These are phyloP conservation scores for Cosmia pyralina DNA, from an alignment of 2,888 invertebrate genomes.

Conservation along the genomic window DNA sequence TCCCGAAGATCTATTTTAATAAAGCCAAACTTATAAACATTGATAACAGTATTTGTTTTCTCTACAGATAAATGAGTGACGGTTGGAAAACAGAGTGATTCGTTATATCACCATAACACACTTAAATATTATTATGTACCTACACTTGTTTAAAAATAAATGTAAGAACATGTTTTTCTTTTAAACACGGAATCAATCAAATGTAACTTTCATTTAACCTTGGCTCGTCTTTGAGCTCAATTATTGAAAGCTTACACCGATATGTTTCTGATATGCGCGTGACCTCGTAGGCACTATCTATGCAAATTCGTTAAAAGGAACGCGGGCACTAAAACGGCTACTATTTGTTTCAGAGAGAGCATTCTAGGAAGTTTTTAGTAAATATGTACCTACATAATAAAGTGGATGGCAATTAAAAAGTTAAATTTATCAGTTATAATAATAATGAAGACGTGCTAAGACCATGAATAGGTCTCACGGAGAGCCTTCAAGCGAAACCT, in stretches of 20 bases:
- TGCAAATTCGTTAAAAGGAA: slow-evolving; percentile 58
- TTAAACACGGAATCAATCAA: slow-evolving; percentile 50
- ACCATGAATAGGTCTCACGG: not conserved
- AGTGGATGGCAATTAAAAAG: not conserved
- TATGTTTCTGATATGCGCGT: slow-evolving; percentile 54
- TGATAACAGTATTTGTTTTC: slow-evolving; percentile 78
- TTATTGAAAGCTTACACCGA: slow-evolving; percentile 58
- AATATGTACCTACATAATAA: not conserved
- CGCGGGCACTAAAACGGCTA: not conserved
- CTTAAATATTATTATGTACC: slow-evolving; percentile 41
- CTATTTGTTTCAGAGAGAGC: not conserved
- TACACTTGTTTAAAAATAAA: slow-evolving; percentile 44
- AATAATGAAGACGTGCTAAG: not conserved
- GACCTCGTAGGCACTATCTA: slow-evolving; percentile 56
- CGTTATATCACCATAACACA: slow-evolving; percentile 64
- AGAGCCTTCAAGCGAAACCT: slow-evolving; percentile 6
- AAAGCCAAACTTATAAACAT: slow-evolving; percentile 61
- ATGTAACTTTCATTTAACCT: slow-evolving; percentile 64
- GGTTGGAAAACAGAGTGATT: slow-evolving; percentile 62
- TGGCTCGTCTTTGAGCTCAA: slow-evolving; percentile 48
- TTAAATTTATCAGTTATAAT: not conserved
- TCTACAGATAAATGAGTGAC: slow-evolving; percentile 64
- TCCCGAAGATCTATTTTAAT: slow-evolving; percentile 60
- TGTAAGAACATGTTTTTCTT: slow-evolving; percentile 20
- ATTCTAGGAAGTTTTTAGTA: not conserved